Evolutionary conservation across 2,797 vertebrate genomes (phyloP).

Genomic region (Cyclopterus lumpus): DNA sequence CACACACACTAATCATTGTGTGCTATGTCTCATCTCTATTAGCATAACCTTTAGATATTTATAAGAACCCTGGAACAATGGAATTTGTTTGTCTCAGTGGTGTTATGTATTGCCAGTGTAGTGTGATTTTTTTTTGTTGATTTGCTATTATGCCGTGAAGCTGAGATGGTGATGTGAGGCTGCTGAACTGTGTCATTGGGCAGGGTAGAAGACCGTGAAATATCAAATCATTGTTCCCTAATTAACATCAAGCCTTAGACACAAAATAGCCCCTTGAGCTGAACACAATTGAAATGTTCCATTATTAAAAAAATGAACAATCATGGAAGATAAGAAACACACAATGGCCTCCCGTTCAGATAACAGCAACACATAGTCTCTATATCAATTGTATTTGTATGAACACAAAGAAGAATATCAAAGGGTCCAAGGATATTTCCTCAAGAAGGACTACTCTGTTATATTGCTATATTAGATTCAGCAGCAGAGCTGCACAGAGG

Average conservation of each 20-base stretch:
- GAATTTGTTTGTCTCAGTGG: slow-evolving; percentile 48
- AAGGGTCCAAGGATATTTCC: not conserved
- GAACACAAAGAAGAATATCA: not conserved
- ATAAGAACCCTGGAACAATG: slow-evolving; percentile 55
- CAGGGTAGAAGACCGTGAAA: slow-evolving; percentile 68
- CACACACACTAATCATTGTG: slow-evolving; percentile 46
- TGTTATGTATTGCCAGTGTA: slow-evolving; percentile 56
- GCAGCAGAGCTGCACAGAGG: slow-evolving; percentile 14
- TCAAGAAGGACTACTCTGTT: not conserved
- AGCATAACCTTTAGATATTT: slow-evolving; percentile 74
- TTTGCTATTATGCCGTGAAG: slow-evolving; percentile 60
- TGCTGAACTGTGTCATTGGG: slow-evolving; percentile 66
- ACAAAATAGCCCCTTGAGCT: slow-evolving; percentile 49
- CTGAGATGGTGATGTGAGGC: slow-evolving; percentile 40
- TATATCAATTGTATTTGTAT: slow-evolving; percentile 9
- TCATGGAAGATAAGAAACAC: slow-evolving; percentile 21
- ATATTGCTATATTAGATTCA: slow-evolving; percentile 1
- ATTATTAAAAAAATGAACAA: slow-evolving; percentile 35
- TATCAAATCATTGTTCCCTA: slow-evolving; percentile 76
- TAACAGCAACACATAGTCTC: not conserved
- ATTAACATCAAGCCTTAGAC: slow-evolving; percentile 68
- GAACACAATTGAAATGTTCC: slow-evolving; percentile 46
- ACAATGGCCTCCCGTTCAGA: slow-evolving; percentile 27
- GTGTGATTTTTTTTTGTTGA: slow-evolving; percentile 64
- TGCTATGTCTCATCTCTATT: slow-evolving; percentile 64